phyloP scores from a whole-genome alignment of 1,140 invertebrate species.

The Chelonus insularis region DNA sequence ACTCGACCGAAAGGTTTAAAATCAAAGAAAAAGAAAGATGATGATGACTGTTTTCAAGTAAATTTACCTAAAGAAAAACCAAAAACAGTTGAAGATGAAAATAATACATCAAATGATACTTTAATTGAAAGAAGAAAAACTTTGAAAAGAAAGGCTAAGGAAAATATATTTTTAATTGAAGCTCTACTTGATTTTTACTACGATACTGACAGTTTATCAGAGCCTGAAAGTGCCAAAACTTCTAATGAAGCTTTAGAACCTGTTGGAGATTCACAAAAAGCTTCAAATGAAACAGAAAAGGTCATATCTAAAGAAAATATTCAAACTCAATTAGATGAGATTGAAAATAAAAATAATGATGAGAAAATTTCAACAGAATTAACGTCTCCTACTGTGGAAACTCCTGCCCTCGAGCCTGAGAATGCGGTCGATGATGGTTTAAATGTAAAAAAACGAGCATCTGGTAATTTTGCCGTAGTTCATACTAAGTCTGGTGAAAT shows the following conservation, averaged over 20 bases:
- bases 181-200: conserved; percentile 21
- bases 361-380: background rate
- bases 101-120: conserved; percentile 1
- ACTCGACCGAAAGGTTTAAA: background rate
- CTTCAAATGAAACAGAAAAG: background rate
- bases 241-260: background rate
- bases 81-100: conserved; percentile 16
- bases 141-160: conserved; percentile 29
- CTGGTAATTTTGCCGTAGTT: conserved; percentile 51
- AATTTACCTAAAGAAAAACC: background rate
- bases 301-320: background rate
- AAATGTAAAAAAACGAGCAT: conserved; percentile 42
- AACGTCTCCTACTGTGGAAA: background rate
- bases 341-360: background rate
- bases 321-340: background rate
- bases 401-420: conserved; percentile 27
- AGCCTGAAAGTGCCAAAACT: background rate
- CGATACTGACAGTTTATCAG: conserved; percentile 15
- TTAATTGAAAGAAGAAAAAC: conserved; percentile 24
- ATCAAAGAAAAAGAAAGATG: conserved; percentile 12
- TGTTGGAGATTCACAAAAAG: background rate
- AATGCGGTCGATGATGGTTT: conserved; percentile 36
- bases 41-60: background rate
- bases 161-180: conserved; percentile 25
- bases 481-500: conserved; percentile 54